Evolutionary conservation across 37 sponge, comb jelly and placozoan species (phyloP), one percentile per base, ranked within the genome.

Genomic region (Hormiphora californensis): DNA sequence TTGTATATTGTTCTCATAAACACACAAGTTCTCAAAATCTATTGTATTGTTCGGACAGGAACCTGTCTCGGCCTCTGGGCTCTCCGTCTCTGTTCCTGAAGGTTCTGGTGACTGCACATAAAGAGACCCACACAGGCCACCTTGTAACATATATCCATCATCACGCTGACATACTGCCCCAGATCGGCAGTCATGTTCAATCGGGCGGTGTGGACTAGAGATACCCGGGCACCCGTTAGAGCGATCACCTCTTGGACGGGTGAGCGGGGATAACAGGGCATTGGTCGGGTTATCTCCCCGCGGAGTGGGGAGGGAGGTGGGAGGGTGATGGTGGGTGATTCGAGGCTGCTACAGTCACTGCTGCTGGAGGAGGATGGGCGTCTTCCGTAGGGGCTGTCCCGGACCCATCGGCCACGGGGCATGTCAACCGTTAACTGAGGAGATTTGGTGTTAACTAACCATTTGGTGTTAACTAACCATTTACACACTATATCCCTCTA

Each of bases 101-200:
- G 46, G 44, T 40, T 73, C 46, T 73, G 81, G 46, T 41, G 38
- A n/a, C n/a, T n/a, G n/a, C n/a, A n/a, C 0, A 73, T 43, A 28
- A 73, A 73, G 2, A 73, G 40, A 2, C 46, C 81, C 81, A 73
- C 46, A 19, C 81, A 43, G 28, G 81, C 81, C 5, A 73, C 17
- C 81, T 73, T 73, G 44, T 73, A 73, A 22, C 30, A 40, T 11
- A 46, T 73, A 28, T 73, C 81, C 81, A 73, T 73, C 5, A 36
- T 36, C 0, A 73, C 81, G 23, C 46, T 73, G 23, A 73, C 44
- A 30, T 73, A 73, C 11, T 46, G 3, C 4, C 44, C 81, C 81
- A 73, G 81, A 33, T 73, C 81, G 30, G 43, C 15, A 7, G 81
- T 19, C 4, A 21, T 73, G 81, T 40, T 39, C 46, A 73, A 41